Conservation (phyloP, 2,797 vertebrate genomes). For the Fringilla coelebs region DNA sequence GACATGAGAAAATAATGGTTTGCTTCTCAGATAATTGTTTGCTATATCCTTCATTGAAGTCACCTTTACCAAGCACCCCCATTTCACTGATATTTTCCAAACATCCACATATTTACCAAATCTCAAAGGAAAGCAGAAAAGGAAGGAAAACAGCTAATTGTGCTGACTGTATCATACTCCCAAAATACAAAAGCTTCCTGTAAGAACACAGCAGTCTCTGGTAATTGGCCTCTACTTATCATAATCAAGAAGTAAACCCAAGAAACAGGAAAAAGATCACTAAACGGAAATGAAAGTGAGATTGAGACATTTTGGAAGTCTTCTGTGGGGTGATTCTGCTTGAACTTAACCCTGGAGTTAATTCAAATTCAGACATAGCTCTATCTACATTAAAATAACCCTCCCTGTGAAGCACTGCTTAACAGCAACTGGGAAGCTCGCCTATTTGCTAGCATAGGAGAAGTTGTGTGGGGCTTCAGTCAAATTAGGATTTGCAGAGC, state of each 20-base stretch:
- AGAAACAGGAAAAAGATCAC: background rate
- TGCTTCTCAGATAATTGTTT: background rate
- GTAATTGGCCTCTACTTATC: background rate
- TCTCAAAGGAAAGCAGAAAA: background rate
- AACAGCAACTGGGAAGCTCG: background rate
- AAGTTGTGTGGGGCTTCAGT: background rate
- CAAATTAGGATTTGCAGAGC: background rate
- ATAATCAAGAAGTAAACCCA: background rate
- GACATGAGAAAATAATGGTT: background rate
- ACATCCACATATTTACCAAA: background rate
- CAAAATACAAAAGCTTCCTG: constrained; percentile 17
- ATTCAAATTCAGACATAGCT: background rate
- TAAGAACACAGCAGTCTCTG: background rate
- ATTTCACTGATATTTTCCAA: background rate
- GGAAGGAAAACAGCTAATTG: constrained; percentile 18
- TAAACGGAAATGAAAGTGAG: background rate
- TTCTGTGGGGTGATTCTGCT: background rate
- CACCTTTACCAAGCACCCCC: background rate
- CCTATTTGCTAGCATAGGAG: background rate
- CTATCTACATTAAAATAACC: background rate
- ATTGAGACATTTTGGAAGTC: background rate
- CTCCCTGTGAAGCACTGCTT: background rate
- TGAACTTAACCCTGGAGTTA: background rate
- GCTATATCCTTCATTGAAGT: background rate
- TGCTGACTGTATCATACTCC: background rate